Evolutionary conservation across 1,140 invertebrate genomes (phyloP), one percentile per base, ranked within the genome.

Genomic region (Eriocheir sinensis): DNA sequence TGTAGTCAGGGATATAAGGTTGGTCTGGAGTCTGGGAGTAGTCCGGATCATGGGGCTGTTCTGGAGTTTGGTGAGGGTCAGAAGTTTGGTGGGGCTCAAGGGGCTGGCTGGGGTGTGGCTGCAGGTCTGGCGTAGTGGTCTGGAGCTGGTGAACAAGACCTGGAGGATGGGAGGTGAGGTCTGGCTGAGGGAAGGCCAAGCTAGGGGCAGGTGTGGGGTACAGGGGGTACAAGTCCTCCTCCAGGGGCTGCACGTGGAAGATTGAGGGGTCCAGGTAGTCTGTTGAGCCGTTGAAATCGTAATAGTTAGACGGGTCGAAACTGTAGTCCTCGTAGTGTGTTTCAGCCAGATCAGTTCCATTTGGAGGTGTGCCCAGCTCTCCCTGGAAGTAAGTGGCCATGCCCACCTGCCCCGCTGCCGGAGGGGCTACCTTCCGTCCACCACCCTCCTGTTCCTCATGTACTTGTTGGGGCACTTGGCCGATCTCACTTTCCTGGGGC

Each of bases 401-500:
- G 36, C 91, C 95, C 36, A 92, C 93, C 34, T 92, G 53, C 12
- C 93, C 38, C 15, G 92, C 44, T 9, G 36, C 36, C 21, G 27
- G 17, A 8, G 4, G 30, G 34, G 36, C 30, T 0, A n/a, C 34
- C 38, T 72, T 2, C 12, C 85, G 4, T 17, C 53, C 53, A 40
- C 85, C 95, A 92, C 89, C 81, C 9, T 41, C 48, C 48, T 89
- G 81, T 15, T 48, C 4, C 21, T 83, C 30, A 9, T 36, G 36
- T 2, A 32, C 38, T 27, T 79, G 72, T 30, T 60, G 60, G 21
- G 93, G 44, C 0, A 89, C n/a, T 44, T 92, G 93, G 21, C 89
- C 93, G 34, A 95, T 60, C 44, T 95, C 95, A 32, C 93, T 94
- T 40, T 95, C 91, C 30, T 48, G 79, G 17, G 91, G 91, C 34